Conservation (phyloP, 2,797 vertebrate species). For the Natrix natrix region DNA sequence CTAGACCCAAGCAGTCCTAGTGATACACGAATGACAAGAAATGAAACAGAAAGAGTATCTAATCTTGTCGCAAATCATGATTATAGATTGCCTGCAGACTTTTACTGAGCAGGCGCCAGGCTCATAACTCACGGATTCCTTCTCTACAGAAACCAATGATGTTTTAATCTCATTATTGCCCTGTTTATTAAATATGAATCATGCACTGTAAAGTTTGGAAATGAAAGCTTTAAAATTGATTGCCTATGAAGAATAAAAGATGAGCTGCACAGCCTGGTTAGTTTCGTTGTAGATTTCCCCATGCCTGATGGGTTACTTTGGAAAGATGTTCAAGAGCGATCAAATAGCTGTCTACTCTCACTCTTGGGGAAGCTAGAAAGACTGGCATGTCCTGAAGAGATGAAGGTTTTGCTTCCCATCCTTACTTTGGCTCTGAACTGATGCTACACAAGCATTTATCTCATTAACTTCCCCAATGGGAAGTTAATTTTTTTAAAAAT, state of each 20-base stretch:
- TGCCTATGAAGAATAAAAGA: conserved; percentile 38
- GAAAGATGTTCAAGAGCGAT: conserved; percentile 10
- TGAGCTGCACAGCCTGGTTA: conserved; percentile 11
- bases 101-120: conserved; percentile 45
- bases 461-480: background rate
- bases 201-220: conserved; percentile 40
- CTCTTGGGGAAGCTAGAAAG: background rate
- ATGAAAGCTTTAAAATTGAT: conserved; percentile 38
- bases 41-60: conserved; percentile 49
- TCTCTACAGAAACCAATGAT: conserved; percentile 39
- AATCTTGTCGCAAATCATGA: conserved; percentile 51
- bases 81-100: conserved; percentile 47
- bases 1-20: conserved; percentile 29
- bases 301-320: conserved; percentile 19
- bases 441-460: conserved; percentile 20
- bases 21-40: conserved; percentile 36
- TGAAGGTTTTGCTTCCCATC: background rate
- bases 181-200: conserved; percentile 52
- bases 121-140: conserved; percentile 49
- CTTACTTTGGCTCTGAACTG: background rate
- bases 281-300: conserved; percentile 28
- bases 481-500: no score
- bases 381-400: background rate
- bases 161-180: conserved; percentile 44
- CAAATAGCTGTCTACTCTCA: conserved; percentile 4